phyloP scores from a whole-genome alignment of 92 coral and sea anemone genomes.

The Desmophyllum pertusum region DNA sequence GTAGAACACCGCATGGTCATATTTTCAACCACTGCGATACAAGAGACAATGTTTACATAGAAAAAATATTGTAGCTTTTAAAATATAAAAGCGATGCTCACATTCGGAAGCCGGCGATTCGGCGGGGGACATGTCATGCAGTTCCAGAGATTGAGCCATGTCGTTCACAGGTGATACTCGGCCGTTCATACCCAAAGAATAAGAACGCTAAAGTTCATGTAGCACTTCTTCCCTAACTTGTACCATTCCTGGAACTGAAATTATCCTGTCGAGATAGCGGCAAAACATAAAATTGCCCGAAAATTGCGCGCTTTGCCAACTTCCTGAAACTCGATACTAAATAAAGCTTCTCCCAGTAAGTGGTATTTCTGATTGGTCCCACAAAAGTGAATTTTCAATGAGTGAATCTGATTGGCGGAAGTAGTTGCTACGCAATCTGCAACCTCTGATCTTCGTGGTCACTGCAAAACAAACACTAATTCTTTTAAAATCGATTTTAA shows the following conservation, averaged over 20 bases:
- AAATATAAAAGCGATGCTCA: neutral
- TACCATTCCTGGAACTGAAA: neutral
- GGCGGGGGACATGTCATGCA: neutral
- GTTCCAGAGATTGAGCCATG: conserved; percentile 24
- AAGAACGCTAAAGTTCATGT: neutral
- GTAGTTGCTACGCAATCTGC: neutral
- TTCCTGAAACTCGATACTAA: conserved; percentile 29
- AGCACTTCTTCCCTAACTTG: no score
- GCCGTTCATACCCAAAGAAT: conserved; percentile 22
- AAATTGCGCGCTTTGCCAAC: neutral
- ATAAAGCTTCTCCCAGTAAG: neutral
- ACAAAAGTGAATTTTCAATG: neutral
- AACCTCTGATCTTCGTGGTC: conserved; percentile 1
- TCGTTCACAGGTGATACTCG: conserved; percentile 19
- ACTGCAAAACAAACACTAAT: neutral
- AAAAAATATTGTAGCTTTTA: neutral
- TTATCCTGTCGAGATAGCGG: neutral
- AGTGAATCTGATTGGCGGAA: conserved; percentile 10
- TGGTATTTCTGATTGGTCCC: conserved; percentile 9
- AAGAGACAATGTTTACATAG: neutral
- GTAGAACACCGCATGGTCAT: neutral
- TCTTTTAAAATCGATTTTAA: neutral
- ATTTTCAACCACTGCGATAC: neutral
- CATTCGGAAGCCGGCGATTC: neutral
- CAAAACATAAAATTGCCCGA: neutral